Evolutionary conservation across 2,888 invertebrate genomes (phyloP), one percentile per base, ranked within the genome.

Genomic region (Girardia tigrina): DNA sequence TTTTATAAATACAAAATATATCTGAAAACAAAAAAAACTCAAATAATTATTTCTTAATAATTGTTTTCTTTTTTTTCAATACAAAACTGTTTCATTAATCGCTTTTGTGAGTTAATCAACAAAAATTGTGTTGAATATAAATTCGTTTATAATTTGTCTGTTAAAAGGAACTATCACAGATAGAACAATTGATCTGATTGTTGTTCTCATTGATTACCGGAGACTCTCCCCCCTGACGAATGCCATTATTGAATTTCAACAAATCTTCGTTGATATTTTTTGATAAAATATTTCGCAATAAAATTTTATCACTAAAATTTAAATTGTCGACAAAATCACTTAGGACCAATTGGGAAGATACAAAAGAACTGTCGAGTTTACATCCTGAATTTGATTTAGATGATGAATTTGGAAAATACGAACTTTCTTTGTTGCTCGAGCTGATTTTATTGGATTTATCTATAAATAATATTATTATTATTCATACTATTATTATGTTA

Each of bases 291-390:
- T 16, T n/a, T 56, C n/a, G 56, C 4, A 56, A n/a, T 23, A 56
- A 20, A 12, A 56, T 56, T 56, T 56, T 56, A 16, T 56, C 56
- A n/a, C 23, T 56, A 12, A 56, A 56, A 12, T n/a, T 56, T 56
- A 56, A 56, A 56, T 56, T 56, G n/a, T 56, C 56, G 2, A 56
- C 56, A 23, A 56, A 56, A 56, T 56, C 56, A 56, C 23, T 56
- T n/a, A 56, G 56, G 6, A 23, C 23, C 8, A 56, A n/a, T 2
- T 56, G 4, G 23, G 56, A 4, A 20, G 56, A 56, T 12, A 8
- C 23, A 16, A 20, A 8, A 20, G 56, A 16, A 12, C 2, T n/a
- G n/a, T 56, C 56, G n/a, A 4, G 23, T 56, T 56, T 4, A n/a
- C n/a, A 16, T 23, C n/a, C 23, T 8, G 56, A 56, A 6, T 6